These are phyloP conservation scores for Lerema accius DNA, from an alignment of 1,140 invertebrate genomes.

Conservation along the genomic window DNA sequence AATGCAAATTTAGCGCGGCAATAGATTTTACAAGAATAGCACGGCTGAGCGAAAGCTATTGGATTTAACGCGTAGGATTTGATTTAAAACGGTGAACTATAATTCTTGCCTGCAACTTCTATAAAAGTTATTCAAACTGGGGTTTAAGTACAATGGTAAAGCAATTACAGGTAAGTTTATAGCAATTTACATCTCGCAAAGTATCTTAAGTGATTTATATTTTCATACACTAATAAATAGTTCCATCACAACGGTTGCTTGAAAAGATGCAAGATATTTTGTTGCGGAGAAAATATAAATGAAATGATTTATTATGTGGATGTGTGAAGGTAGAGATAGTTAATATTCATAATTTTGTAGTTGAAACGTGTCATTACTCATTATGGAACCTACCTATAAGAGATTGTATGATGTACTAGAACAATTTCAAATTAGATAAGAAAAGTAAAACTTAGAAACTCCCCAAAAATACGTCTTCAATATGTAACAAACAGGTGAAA, in stretches of 20 bases:
- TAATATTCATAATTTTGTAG: no score
- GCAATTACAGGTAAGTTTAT: conserved; percentile 28
- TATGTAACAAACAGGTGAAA: no score
- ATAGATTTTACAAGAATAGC: conserved; percentile 63
- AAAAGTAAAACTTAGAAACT: no score
- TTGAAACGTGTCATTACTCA: no score
- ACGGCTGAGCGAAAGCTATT: conserved; percentile 47
- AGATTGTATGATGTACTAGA: no score
- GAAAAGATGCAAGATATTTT: conserved; percentile 3
- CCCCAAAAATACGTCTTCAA: no score
- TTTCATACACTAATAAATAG: conserved; percentile 10
- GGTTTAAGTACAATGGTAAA: conserved; percentile 15
- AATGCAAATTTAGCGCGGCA: conserved; percentile 69
- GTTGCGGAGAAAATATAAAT: neutral
- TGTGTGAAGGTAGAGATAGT: no score
- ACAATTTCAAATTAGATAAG: no score
- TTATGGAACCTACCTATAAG: no score
- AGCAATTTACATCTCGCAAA: neutral
- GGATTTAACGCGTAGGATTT: conserved; percentile 44
- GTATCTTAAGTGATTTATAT: neutral
- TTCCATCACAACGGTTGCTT: neutral
- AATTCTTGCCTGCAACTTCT: conserved; percentile 21
- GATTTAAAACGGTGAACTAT: conserved; percentile 44
- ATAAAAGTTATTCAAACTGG: conserved; percentile 32
- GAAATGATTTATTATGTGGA: no score